A percentile compares a stretch with the other conserved stretches of the same genome.
Conservation (phyloP, 2,113 vertebrate genomes). For the Phylloscopus trochiloides region DNA sequence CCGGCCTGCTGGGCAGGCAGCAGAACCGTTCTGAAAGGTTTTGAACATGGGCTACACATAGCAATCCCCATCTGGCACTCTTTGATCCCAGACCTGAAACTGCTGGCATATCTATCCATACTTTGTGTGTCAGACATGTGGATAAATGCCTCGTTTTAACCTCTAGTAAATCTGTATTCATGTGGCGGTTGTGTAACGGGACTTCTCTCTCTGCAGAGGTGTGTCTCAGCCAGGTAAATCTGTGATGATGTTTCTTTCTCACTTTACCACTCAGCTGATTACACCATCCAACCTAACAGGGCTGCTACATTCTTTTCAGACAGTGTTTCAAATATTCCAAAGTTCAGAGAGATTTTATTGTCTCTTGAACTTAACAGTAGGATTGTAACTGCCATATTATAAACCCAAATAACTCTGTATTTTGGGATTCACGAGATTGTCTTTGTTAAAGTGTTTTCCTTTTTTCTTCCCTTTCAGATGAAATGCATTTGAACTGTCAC, state of each 20-base stretch:
- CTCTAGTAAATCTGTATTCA: neutral
- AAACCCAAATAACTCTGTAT: neutral
- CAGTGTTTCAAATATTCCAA: neutral
- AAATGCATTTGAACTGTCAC: neutral
- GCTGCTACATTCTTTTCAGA: neutral
- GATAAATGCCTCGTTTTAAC: neutral
- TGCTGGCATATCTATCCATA: neutral
- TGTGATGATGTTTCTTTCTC: neutral
- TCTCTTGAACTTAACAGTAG: neutral
- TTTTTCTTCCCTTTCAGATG: neutral
- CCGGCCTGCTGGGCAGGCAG: rapidly evolving
- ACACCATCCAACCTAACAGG: rapidly evolving
- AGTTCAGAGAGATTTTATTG: neutral
- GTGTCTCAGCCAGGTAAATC: neutral
- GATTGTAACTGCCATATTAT: neutral
- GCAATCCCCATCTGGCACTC: rapidly evolving
- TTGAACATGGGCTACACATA: neutral
- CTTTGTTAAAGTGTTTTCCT: neutral
- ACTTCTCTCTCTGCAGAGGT: neutral
- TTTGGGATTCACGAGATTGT: neutral
- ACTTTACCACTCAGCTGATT: neutral
- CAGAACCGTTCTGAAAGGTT: neutral
- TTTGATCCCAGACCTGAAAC: neutral
- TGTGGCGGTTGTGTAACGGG: neutral
- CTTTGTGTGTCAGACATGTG: neutral